Conservation (phyloP, 2,888 invertebrate species). For the Bellardia bayeri region DNA sequence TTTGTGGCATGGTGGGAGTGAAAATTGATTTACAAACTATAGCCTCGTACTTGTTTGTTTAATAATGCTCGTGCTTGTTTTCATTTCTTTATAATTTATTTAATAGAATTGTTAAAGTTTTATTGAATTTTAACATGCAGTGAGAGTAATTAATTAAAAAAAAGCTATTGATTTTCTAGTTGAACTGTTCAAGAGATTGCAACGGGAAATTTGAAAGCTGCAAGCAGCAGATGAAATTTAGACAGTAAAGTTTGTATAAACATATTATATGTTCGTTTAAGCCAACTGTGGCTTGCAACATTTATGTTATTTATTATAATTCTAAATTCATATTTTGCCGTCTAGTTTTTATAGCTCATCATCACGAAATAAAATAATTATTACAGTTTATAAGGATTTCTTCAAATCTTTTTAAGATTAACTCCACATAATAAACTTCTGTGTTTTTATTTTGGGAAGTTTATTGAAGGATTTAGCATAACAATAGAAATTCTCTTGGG, state of each 20-base stretch:
- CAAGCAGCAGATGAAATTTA: neutral
- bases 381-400: too few species aligned
- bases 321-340: too few species aligned
- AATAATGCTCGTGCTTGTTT: slow-evolving; percentile 30
- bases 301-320: too few species aligned
- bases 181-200: slow-evolving; percentile 17
- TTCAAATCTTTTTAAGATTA: too few species aligned
- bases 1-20: slow-evolving; percentile 53
- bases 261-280: neutral
- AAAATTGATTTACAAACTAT: slow-evolving; percentile 60
- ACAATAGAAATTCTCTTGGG: too few species aligned
- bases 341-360: too few species aligned
- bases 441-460: too few species aligned
- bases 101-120: slow-evolving; percentile 57
- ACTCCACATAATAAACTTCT: too few species aligned
- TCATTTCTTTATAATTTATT: slow-evolving; percentile 36
- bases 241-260: neutral
- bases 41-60: neutral
- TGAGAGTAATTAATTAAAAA: slow-evolving; percentile 45
- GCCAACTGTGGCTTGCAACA: too few species aligned
- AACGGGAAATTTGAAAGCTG: neutral
- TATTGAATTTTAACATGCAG: slow-evolving; percentile 63
- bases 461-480: too few species aligned
- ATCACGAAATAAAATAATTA: too few species aligned
- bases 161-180: slow-evolving; percentile 43